phyloP scores from a whole-genome alignment of 1,140 invertebrate genomes.

The Diorhabda carinulata region DNA sequence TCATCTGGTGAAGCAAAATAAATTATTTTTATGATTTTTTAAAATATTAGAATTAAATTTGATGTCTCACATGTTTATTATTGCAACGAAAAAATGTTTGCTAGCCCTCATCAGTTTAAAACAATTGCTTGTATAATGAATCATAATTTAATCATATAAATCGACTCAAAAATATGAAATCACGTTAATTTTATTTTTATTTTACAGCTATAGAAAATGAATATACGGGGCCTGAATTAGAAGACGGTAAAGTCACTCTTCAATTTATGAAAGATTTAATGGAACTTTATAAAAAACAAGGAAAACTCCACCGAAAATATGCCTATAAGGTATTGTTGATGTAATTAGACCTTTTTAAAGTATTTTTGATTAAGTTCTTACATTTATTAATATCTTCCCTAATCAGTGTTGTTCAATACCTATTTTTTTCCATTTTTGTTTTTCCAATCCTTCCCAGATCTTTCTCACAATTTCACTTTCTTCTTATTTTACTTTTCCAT shows the following conservation, averaged over 20 bases:
- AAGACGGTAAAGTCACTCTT: slow-evolving; percentile 82
- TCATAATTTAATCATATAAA: no score
- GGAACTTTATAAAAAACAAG: slow-evolving; percentile 86
- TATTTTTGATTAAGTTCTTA: neutral
- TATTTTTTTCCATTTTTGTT: neutral
- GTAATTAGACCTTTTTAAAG: neutral
- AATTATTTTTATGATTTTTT: no score
- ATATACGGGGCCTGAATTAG: slow-evolving; percentile 87
- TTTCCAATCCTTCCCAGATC: neutral
- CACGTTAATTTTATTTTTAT: slow-evolving; percentile 14
- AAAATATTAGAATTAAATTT: no score
- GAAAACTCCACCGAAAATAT: slow-evolving; percentile 94
- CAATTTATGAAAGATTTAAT: slow-evolving; percentile 84
- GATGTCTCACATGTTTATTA: no score
- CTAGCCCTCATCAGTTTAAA: no score
- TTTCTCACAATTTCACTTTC: no score
- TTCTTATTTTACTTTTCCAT: no score
- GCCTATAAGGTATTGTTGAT: slow-evolving; percentile 79
- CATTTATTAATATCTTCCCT: slow-evolving; percentile 35
- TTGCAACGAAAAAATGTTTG: no score
- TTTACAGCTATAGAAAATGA: slow-evolving; percentile 86
- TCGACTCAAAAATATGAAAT: no score
- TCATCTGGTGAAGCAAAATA: no score
- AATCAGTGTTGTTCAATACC: neutral
- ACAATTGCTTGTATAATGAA: no score